Percentiles rank a stretch among this genome's conserved stretches.
phyloP scores from a whole-genome alignment of 2,888 invertebrate genomes.

The Rhamphomyia laevipes region DNA sequence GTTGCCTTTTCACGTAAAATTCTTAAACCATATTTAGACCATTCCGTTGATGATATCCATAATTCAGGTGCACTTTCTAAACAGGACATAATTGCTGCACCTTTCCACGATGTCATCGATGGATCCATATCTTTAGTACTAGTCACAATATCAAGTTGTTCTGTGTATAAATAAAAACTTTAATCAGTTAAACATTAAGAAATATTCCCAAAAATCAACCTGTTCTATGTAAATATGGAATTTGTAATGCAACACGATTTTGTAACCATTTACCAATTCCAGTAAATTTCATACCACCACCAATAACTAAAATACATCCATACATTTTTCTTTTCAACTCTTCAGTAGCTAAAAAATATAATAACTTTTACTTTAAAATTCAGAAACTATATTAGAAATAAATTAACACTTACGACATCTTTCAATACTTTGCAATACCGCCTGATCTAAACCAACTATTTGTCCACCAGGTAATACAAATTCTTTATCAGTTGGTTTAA shows the following conservation, averaged over 20 bases:
- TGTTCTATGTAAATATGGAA: constrained; percentile 65
- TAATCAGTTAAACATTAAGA: neutral
- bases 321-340: constrained; percentile 91
- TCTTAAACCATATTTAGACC: constrained; percentile 74
- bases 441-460: constrained; percentile 79
- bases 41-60: constrained; percentile 79
- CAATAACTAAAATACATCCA: constrained; percentile 80
- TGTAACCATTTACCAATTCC: constrained; percentile 81
- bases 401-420: constrained; percentile 53
- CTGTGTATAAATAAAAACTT: constrained; percentile 28
- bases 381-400: neutral
- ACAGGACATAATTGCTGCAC: constrained; percentile 86
- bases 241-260: constrained; percentile 71
- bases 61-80: constrained; percentile 86
- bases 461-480: constrained; percentile 64
- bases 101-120: constrained; percentile 85
- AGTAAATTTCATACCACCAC: constrained; percentile 80
- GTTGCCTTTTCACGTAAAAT: constrained; percentile 83
- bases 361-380: constrained; percentile 3
- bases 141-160: constrained; percentile 79
- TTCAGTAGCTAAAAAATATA: constrained; percentile 48
- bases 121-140: constrained; percentile 88
- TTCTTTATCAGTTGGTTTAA: constrained; percentile 46
- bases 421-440: constrained; percentile 84
- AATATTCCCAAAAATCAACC: constrained; percentile 26